Evolutionary conservation across 1,140 invertebrate species (phyloP), one percentile per base, ranked within the genome.

Genomic region (Drosophila mojavensis): DNA sequence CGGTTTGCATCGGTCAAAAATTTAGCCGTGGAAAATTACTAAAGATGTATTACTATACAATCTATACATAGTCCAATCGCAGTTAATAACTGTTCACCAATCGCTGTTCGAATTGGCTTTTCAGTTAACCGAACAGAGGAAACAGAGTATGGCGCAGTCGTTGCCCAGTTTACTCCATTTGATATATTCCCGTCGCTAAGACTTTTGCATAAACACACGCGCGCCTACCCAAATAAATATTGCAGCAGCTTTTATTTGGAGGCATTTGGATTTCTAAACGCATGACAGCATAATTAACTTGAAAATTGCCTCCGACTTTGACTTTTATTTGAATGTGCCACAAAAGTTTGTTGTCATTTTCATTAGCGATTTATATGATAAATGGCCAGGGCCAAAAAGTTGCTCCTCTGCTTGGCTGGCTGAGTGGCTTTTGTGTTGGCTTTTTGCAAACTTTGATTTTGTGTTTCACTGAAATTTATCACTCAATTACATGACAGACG

Each of bases 401-500:
- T 65, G 55, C 30, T 78, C 54, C 56, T 70, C 43, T 33, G 7
- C 33, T 33, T 33, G 33, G 6, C 33, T 33, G 33, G 33, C 36
- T 39, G 36, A 4, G 10, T 39, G 36, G 43, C 43, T 45, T 81
- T 82, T 75, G 58, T 70, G 82, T 73, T 55, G 74, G 28, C 51
- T 24, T 28, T 36, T 69, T 60, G 30, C 28, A 79, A 79, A 70
- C 53, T 86, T 84, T 69, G 66, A 76, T 83, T 76, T 80, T 62
- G 63, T 51, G 69, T 48, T 74, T 58, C 65, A 68, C 68, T 74
- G 58, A 71, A 82, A 88, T 88, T 79, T 79, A 88, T 88, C 78
- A 79, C 79, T 83, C 83, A 86, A 88, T 88, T 83, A 83, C 79
- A 79, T 74, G 83, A 77, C 83, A 79, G 82, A 81, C 72, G 82